These are phyloP conservation scores for Psettodes erumei DNA, from an alignment of 2,113 vertebrate species.

Conservation along the genomic window DNA sequence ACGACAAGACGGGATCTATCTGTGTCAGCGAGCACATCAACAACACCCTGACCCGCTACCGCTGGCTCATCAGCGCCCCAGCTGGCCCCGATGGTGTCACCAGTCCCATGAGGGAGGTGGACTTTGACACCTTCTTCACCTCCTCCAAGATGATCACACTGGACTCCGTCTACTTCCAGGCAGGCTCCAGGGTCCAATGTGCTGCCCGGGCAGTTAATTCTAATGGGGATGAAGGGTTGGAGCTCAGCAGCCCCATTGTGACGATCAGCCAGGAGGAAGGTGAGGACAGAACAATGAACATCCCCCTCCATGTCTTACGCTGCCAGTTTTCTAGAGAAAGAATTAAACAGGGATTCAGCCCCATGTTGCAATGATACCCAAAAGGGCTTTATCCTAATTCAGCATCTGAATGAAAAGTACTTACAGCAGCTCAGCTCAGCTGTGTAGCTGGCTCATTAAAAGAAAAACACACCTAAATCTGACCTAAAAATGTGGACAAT, in stretches of 20 bases:
- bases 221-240: constrained; percentile 89
- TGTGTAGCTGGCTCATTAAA: neutral
- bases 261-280: constrained; percentile 89
- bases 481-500: no score
- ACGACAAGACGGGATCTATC: constrained; percentile 91
- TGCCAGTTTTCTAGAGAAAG: constrained; percentile 1
- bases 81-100: constrained; percentile 89
- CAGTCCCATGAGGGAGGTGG: constrained; percentile 92
- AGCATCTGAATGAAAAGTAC: neutral
- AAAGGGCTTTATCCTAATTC: constrained; percentile 2
- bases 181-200: constrained; percentile 92
- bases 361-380: neutral
- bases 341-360: constrained; percentile 11
- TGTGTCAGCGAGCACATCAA: constrained; percentile 94
- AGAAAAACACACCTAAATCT: neutral
- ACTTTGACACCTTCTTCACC: constrained; percentile 96
- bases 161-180: constrained; percentile 96
- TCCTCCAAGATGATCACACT: constrained; percentile 93
- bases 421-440: neutral
- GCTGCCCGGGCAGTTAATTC: constrained; percentile 90
- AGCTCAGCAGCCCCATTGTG: constrained; percentile 89
- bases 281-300: constrained; percentile 70
- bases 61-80: constrained; percentile 93
- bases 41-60: constrained; percentile 90
- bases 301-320: neutral